These are phyloP conservation scores for Pristionchus entomophagus DNA, from an alignment of 2,888 invertebrate species.

Conservation along the genomic window DNA sequence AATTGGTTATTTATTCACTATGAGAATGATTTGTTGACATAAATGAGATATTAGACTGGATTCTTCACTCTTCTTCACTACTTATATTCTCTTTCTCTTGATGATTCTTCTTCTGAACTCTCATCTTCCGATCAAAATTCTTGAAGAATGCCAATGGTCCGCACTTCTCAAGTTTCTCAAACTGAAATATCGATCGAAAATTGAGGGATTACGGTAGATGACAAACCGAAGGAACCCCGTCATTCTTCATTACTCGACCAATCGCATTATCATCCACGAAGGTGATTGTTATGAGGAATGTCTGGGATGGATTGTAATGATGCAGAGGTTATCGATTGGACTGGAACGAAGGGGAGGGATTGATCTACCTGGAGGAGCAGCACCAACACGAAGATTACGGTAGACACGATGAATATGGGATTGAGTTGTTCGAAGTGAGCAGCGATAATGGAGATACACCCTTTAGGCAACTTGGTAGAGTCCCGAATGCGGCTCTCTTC, in stretches of 20 bases:
- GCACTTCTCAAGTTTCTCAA: constrained; percentile 11
- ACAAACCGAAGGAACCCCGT: not conserved
- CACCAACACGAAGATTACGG: not conserved
- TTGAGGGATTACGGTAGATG: no score
- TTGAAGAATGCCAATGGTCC: not conserved
- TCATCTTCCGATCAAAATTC: not conserved
- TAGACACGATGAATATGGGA: not conserved
- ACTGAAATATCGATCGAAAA: not conserved
- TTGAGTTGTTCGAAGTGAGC: not conserved
- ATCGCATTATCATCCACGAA: not conserved
- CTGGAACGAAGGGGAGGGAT: no score
- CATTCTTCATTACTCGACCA: not conserved
- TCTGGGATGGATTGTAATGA: not conserved
- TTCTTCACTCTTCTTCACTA: no score
- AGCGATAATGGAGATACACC: not conserved
- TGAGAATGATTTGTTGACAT: no score
- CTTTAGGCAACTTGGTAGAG: not conserved
- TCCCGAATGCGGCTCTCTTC: constrained; percentile 1
- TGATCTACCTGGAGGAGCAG: constrained; percentile 4
- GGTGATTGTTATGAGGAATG: not conserved
- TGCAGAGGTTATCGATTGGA: no score
- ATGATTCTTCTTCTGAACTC: not conserved
- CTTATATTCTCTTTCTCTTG: no score
- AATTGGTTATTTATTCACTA: no score
- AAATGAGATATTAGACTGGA: no score